phyloP scores from a whole-genome alignment of 2,888 invertebrate species.

The Bombylius major region DNA sequence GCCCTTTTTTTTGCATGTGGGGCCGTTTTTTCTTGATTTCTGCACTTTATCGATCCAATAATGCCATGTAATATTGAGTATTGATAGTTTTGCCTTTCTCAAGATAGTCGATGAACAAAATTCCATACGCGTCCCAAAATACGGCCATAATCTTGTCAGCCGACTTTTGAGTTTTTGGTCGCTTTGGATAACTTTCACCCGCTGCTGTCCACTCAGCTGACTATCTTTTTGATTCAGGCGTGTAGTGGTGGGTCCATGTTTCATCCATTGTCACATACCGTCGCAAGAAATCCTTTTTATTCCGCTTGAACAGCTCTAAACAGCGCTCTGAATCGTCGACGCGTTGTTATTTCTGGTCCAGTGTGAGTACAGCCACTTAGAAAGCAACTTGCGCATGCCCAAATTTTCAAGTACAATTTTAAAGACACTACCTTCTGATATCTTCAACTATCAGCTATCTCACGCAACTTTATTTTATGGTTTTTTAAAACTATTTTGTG shows the following conservation, averaged over 20 bases:
- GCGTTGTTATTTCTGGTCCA: too few relatives aligned
- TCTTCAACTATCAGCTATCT: too few relatives aligned
- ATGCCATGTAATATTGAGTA: background rate
- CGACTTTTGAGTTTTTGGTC: background rate
- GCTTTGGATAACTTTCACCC: constrained; percentile 1
- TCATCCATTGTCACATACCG: constrained; percentile 27
- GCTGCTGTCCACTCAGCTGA: constrained; percentile 4
- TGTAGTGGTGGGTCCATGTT: constrained; percentile 26
- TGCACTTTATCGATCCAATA: constrained; percentile 2
- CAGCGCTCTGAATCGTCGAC: constrained; percentile 20
- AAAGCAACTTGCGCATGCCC: too few relatives aligned
- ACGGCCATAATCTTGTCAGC: background rate
- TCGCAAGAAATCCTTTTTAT: constrained; percentile 23
- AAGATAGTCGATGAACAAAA: background rate
- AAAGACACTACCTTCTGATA: too few relatives aligned
- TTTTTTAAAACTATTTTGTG: too few relatives aligned
- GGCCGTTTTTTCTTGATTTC: constrained; percentile 2
- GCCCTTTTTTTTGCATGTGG: background rate
- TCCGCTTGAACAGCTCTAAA: constrained; percentile 22
- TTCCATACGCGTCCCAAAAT: background rate
- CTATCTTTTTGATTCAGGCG: constrained; percentile 21
- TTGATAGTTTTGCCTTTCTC: background rate
- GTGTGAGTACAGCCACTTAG: too few relatives aligned
- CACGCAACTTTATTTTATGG: too few relatives aligned
- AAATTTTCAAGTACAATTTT: too few relatives aligned